These are phyloP conservation scores for Brachyrhaphis roseni DNA, from an alignment of 2,797 vertebrate genomes.

Conservation along the genomic window DNA sequence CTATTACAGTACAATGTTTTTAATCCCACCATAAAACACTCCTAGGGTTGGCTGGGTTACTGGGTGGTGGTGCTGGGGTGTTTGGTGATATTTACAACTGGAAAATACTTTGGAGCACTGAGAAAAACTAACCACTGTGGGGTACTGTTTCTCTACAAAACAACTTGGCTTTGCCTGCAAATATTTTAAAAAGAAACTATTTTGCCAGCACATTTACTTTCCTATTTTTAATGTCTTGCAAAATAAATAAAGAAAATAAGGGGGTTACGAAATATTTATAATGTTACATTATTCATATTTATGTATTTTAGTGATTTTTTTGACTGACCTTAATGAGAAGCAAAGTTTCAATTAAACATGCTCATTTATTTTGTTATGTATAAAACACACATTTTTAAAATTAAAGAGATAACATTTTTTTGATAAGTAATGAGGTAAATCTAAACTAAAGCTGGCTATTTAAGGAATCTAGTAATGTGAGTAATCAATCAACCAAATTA, in stretches of 20 bases:
- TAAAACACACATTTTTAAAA: not conserved
- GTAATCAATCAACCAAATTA: too few species aligned
- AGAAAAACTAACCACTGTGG: slow-evolving; percentile 81
- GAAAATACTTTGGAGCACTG: slow-evolving; percentile 68
- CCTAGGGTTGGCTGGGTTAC: not conserved
- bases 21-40: slow-evolving; percentile 4
- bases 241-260: not conserved
- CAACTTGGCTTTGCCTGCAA: slow-evolving; percentile 36
- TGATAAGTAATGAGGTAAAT: not conserved
- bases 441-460: not conserved
- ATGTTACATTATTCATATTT: not conserved
- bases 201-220: not conserved
- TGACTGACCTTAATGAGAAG: not conserved
- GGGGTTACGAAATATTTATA: not conserved
- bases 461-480: not conserved
- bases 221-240: not conserved
- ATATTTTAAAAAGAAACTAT: slow-evolving; percentile 30
- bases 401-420: not conserved
- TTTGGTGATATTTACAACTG: slow-evolving; percentile 3
- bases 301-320: not conserved
- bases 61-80: slow-evolving; percentile 6
- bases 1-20: not conserved
- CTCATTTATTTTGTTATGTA: not conserved
- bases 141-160: slow-evolving; percentile 81
- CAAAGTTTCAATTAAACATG: not conserved